These are phyloP conservation scores for Mythimna vitellina DNA, from an alignment of 2,888 invertebrate genomes.

Conservation along the genomic window DNA sequence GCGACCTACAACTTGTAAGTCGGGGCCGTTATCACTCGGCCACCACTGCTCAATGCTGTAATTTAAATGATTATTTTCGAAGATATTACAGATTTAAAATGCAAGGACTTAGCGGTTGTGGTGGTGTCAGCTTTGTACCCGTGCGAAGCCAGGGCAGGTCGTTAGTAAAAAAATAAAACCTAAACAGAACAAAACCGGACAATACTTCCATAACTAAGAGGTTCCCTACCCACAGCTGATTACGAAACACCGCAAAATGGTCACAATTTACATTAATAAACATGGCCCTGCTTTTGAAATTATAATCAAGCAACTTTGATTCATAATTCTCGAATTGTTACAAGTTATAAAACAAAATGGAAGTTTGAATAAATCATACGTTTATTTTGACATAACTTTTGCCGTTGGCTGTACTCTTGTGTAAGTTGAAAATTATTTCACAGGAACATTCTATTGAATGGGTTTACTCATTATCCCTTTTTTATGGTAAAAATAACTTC, in stretches of 20 bases:
- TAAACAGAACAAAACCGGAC: constrained; percentile 7
- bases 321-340: constrained; percentile 53
- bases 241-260: constrained; percentile 52
- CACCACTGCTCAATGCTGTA: too few relatives aligned
- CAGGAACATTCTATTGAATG: not conserved
- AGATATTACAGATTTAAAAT: too few relatives aligned
- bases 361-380: constrained; percentile 69
- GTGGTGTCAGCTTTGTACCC: too few relatives aligned
- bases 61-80: too few relatives aligned
- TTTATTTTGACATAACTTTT: constrained; percentile 53
- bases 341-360: constrained; percentile 59
- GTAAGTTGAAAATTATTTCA: too few relatives aligned
- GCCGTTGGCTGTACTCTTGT: not conserved
- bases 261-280: constrained; percentile 58
- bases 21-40: too few relatives aligned
- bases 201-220: constrained; percentile 11
- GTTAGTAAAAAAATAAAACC: too few relatives aligned
- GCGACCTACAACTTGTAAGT: too few relatives aligned
- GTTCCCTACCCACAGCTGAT: constrained; percentile 40
- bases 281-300: constrained; percentile 57
- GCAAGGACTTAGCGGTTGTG: too few relatives aligned
- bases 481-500: too few relatives aligned
- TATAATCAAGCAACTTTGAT: constrained; percentile 60
- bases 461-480: too few relatives aligned
- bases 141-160: too few relatives aligned